Conservation (phyloP, 2,797 vertebrate genomes). For the Acanthurus lineatus region DNA sequence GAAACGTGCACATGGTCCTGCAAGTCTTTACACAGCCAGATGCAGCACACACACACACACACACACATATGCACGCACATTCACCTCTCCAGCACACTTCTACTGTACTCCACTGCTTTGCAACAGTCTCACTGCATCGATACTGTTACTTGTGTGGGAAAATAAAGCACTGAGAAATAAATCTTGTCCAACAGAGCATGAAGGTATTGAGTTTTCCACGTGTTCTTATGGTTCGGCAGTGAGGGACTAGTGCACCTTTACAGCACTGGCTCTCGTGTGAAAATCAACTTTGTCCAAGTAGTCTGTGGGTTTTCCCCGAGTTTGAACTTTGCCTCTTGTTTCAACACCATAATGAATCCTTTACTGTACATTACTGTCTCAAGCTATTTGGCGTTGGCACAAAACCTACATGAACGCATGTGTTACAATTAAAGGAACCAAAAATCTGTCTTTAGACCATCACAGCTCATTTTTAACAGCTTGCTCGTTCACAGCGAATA, state of each 20-base stretch:
- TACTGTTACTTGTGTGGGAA: slow-evolving; percentile 46
- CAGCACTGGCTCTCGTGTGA: slow-evolving; percentile 27
- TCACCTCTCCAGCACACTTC: slow-evolving; percentile 8
- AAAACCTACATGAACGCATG: not conserved
- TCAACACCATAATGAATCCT: not conserved
- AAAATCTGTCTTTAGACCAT: not conserved
- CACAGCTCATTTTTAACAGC: not conserved
- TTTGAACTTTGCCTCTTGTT: slow-evolving; percentile 2
- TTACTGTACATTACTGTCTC: not conserved
- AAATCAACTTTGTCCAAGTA: slow-evolving; percentile 14
- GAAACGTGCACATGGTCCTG: slow-evolving; percentile 49
- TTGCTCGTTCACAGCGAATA: not conserved
- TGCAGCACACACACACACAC: slow-evolving; percentile 6
- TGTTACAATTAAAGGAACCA: not conserved
- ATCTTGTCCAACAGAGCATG: slow-evolving; percentile 65
- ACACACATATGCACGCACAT: too few species aligned
- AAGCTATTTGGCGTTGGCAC: not conserved
- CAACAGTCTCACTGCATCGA: slow-evolving; percentile 5
- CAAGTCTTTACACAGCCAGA: slow-evolving; percentile 17
- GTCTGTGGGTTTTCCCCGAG: slow-evolving; percentile 19
- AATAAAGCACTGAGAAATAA: slow-evolving; percentile 58
- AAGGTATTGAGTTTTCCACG: slow-evolving; percentile 66
- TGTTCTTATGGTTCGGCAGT: slow-evolving; percentile 41
- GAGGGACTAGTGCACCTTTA: slow-evolving; percentile 19
- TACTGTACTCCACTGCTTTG: slow-evolving; percentile 8